Conservation (phyloP, 2,888 invertebrate species). For the Neria commutata region DNA sequence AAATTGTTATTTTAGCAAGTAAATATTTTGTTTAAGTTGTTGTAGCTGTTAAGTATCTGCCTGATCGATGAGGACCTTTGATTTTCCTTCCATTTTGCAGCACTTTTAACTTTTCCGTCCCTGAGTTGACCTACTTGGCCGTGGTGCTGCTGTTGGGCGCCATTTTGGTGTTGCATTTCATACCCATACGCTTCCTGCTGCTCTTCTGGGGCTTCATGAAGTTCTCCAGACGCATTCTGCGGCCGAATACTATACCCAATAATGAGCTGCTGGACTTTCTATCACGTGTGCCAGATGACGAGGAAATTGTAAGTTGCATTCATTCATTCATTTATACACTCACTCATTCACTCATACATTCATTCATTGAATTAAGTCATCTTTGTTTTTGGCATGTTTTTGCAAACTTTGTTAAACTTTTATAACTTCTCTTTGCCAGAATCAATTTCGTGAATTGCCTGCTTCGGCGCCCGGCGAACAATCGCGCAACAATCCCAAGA, state of each 20-base stretch:
- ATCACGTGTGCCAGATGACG: constrained; percentile 93
- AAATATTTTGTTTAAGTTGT: no score
- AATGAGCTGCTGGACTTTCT: constrained; percentile 95
- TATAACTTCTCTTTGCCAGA: constrained; percentile 43
- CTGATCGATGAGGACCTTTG: accelerated
- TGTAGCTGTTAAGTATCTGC: no score
- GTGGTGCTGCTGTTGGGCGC: constrained; percentile 77
- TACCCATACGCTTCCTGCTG: constrained; percentile 87
- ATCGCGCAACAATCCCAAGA: constrained; percentile 56
- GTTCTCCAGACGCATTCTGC: constrained; percentile 88
- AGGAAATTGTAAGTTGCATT: constrained; percentile 73
- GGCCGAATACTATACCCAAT: constrained; percentile 94
- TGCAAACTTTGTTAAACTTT: no score
- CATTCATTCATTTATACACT: no score
- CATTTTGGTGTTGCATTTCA: constrained; percentile 80
- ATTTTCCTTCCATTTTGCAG: constrained; percentile 65
- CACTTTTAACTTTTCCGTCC: constrained; percentile 95
- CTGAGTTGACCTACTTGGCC: constrained; percentile 93
- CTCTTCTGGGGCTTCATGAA: constrained; percentile 96
- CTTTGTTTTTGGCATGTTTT: no score
- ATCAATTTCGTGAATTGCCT: constrained; percentile 57
- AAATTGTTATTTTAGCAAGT: no score
- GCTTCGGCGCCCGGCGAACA: constrained; percentile 51
- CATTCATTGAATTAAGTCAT: no score
- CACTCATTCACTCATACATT: no score